Evolutionary conservation across 2,888 invertebrate genomes (phyloP).

Genomic region (Drosophila fulvimacula): DNA sequence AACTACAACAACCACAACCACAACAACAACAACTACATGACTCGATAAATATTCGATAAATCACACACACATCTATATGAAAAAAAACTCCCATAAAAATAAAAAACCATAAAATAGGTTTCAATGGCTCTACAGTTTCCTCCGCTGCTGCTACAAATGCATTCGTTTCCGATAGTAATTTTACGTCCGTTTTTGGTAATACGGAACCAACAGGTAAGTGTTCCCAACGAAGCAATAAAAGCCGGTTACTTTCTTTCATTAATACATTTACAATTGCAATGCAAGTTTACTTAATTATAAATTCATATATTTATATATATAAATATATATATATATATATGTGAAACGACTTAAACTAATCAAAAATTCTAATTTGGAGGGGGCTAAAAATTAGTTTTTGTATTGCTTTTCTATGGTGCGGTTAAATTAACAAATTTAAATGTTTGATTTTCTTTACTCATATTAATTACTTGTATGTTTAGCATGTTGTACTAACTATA

Average conservation of each 20-base stretch:
- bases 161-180: constrained; percentile 94
- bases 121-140: constrained; percentile 84
- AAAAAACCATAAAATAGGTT: constrained; percentile 82
- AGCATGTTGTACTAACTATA: constrained; percentile 53
- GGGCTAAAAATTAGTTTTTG: constrained; percentile 14
- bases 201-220: constrained; percentile 89
- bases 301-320: constrained; percentile 4
- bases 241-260: constrained; percentile 34
- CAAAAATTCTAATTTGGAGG: constrained; percentile 19
- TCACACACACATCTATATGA: constrained; percentile 24
- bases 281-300: constrained; percentile 26
- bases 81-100: constrained; percentile 34
- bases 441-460: constrained; percentile 2
- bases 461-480: constrained; percentile 34
- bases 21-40: constrained; percentile 29
- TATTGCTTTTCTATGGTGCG: constrained; percentile 20
- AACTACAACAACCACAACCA: constrained; percentile 26
- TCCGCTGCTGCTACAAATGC: constrained; percentile 85
- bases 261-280: constrained; percentile 47
- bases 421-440: constrained; percentile 10
- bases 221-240: constrained; percentile 45
- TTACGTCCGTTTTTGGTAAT: constrained; percentile 94
- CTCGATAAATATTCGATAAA: constrained; percentile 30
- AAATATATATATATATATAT: not conserved
- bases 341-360: constrained; percentile 24